Evolutionary conservation across 2,888 invertebrate genomes (phyloP), one percentile per base, ranked within the genome.

Genomic region (Phaonia tiefii): DNA sequence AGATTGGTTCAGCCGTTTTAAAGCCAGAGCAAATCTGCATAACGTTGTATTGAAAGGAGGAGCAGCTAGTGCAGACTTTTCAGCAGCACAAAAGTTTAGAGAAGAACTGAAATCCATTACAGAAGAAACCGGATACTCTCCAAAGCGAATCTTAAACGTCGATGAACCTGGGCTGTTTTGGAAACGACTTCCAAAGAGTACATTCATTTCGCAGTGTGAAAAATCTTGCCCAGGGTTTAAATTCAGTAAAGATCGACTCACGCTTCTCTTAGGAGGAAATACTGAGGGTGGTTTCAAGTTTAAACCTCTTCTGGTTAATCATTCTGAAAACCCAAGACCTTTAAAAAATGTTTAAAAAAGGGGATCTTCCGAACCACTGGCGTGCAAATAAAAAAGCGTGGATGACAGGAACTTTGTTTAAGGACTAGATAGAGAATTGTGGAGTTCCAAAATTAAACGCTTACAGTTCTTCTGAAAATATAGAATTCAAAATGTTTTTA

Each of bases 351-450:
- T n/a, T n/a, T n/a, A n/a, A n/a, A n/a, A n/a, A n/a, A n/a, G n/a
- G n/a, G n/a, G n/a, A n/a, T n/a, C n/a, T n/a, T n/a, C 13, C 56
- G 25, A 26, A 26, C n/a, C 13, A 56, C n/a, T 25, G 56, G 56
- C 25, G 56, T 26, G 56, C 56, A 25, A 26, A 56, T 56, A 56
- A 26, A 26, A 56, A 56, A 56, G 56, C 56, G 11, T 56, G 56
- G n/a, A 26, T 56, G 56, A 26, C 4, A 13, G 25, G 13, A 56
- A 26, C 26, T 13, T 7, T 56, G 2, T 56, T 56, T 56, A 25
- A 56, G n/a, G 56, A 56, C 26, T 56, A 26, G 26, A 56, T 26
- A 13, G 56, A 56, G 13, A 25, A 25, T 56, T 56, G 25, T 10
- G 26, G 25, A 26, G 26, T 22, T 56, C 25, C 11, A n/a, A 26